Conservation (phyloP, 2,888 invertebrate genomes). For the Drosophila setosimentum region DNA sequence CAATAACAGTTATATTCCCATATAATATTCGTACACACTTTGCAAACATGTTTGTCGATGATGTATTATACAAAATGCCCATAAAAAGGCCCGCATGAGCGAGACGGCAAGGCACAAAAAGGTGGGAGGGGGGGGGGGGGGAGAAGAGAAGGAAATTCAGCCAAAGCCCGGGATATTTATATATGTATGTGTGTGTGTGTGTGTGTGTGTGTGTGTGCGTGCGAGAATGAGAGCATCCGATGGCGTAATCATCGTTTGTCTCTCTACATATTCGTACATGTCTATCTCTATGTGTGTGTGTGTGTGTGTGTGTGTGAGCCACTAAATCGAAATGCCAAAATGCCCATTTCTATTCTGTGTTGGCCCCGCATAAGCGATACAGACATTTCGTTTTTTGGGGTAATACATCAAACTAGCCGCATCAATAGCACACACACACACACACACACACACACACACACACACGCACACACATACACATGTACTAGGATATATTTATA, state of each 20-base stretch:
- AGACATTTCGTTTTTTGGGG: conserved; percentile 80
- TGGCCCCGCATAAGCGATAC: conserved; percentile 82
- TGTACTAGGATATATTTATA: conserved; percentile 6
- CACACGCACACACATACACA: conserved; percentile 36
- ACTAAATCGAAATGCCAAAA: conserved; percentile 82
- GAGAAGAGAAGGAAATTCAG: conserved; percentile 14
- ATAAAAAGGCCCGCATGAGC: conserved; percentile 83
- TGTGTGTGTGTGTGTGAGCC: conserved; percentile 59
- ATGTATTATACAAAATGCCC: conserved; percentile 83
- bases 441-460: conserved; percentile 41
- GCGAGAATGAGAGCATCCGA: conserved; percentile 76
- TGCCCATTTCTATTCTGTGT: conserved; percentile 80
- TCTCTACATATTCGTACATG: conserved; percentile 45
- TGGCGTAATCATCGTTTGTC: conserved; percentile 82
- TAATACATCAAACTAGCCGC: conserved; percentile 84
- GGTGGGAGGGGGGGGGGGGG: not conserved
- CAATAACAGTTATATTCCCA: conserved; percentile 80
- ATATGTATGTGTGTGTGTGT: conserved; percentile 13
- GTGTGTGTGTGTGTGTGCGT: conserved; percentile 43
- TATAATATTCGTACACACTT: conserved; percentile 83
- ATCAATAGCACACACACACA: conserved; percentile 77
- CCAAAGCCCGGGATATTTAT: conserved; percentile 30
- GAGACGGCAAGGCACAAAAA: conserved; percentile 61
- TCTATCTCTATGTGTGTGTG: conserved; percentile 15
- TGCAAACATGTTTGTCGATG: conserved; percentile 84